Percentiles rank a stretch among this genome's conserved stretches.
Conservation (phyloP, 2,888 invertebrate species). For the Limenitis camilla region DNA sequence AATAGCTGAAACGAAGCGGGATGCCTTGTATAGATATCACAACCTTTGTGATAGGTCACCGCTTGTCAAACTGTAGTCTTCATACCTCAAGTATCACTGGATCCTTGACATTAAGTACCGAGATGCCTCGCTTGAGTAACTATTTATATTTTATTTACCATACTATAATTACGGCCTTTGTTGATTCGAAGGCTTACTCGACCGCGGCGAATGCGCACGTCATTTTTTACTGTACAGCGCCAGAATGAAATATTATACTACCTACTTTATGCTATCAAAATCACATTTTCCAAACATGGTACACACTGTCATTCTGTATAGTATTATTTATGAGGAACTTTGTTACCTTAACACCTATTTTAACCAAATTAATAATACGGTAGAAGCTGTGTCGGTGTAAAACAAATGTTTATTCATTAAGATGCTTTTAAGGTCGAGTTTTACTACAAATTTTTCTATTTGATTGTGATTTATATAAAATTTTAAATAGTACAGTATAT, state of each 20-base stretch:
- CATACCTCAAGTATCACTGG: slow-evolving; percentile 16
- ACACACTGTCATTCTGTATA: slow-evolving; percentile 5
- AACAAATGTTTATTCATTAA: slow-evolving; percentile 13
- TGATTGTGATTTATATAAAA: too few relatives aligned
- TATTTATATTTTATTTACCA: slow-evolving; percentile 23
- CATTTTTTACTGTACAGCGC: slow-evolving; percentile 1
- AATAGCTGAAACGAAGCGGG: background rate
- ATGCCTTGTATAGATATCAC: slow-evolving; percentile 10
- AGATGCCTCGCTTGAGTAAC: slow-evolving; percentile 24
- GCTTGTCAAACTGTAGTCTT: slow-evolving; percentile 22
- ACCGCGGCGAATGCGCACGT: slow-evolving; percentile 7
- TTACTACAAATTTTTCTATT: too few relatives aligned
- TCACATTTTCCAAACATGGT: slow-evolving; percentile 11
- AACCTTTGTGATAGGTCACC: slow-evolving; percentile 28
- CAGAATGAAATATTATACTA: background rate
- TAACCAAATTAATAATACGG: slow-evolving; percentile 15
- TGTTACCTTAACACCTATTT: slow-evolving; percentile 15
- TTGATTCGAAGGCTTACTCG: slow-evolving; percentile 10
- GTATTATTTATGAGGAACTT: slow-evolving; percentile 14
- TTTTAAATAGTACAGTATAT: too few relatives aligned
- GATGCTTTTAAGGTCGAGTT: too few relatives aligned
- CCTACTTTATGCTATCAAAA: slow-evolving; percentile 1
- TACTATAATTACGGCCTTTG: slow-evolving; percentile 26
- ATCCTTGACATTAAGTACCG: slow-evolving; percentile 32
- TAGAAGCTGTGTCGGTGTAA: slow-evolving; percentile 12